Evolutionary conservation across 35 echinoderm and acorn worm genomes (phyloP).

Genomic region (Apostichopus japonicus): DNA sequence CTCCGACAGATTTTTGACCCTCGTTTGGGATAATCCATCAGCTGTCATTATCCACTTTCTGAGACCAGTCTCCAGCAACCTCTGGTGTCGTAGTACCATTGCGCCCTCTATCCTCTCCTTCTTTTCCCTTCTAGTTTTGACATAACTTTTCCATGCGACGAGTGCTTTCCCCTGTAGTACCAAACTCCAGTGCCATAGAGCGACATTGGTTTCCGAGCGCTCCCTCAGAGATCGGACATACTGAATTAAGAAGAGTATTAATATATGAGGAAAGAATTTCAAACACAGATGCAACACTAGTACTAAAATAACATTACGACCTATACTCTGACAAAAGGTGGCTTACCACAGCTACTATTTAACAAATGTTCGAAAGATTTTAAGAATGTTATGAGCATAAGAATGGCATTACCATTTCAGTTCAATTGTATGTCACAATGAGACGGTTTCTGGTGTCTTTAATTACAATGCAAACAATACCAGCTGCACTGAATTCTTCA

Average conservation of each 20-base stretch:
- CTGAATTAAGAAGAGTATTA: slow-evolving; percentile 35
- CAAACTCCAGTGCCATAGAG: slow-evolving; percentile 95
- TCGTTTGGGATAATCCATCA: slow-evolving; percentile 56
- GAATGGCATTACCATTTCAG: too few species aligned
- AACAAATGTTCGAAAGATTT: too few species aligned
- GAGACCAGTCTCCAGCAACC: slow-evolving; percentile 75
- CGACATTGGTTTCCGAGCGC: slow-evolving; percentile 65
- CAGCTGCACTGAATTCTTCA: too few species aligned
- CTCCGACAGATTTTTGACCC: slow-evolving; percentile 57
- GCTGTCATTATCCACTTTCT: slow-evolving; percentile 77
- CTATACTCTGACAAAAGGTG: too few species aligned
- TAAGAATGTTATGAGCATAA: too few species aligned
- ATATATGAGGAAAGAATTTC: too few species aligned
- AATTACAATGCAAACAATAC: too few species aligned
- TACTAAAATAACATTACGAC: too few species aligned
- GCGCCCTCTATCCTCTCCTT: slow-evolving; percentile 72
- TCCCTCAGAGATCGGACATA: slow-evolving; percentile 48
- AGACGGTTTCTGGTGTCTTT: too few species aligned
- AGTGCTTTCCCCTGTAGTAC: slow-evolving; percentile 78
- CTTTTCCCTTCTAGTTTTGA: slow-evolving; percentile 65
- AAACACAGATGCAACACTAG: too few species aligned
- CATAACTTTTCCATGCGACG: slow-evolving; percentile 72
- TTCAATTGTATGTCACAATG: too few species aligned
- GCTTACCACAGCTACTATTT: too few species aligned
- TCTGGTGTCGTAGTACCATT: slow-evolving; percentile 65